These are phyloP conservation scores for Seira sanloemensis DNA, from an alignment of 2,888 invertebrate species.

Conservation along the genomic window DNA sequence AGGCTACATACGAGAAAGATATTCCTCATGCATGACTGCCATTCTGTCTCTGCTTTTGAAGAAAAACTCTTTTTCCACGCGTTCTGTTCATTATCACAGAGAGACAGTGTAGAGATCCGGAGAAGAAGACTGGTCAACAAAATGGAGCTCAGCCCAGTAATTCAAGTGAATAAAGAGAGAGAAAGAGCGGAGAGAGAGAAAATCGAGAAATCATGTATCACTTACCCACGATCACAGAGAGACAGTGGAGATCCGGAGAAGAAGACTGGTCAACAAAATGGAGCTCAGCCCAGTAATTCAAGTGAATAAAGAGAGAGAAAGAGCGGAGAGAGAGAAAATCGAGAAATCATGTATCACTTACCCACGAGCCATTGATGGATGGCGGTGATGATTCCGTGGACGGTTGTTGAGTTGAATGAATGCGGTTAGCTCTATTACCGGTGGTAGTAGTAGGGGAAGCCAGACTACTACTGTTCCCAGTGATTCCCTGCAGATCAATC, in stretches of 20 bases:
- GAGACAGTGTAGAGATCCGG: too few relatives aligned
- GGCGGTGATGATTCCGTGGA: constrained; percentile 36
- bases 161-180: background rate
- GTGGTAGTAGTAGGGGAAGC: background rate
- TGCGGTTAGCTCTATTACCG: constrained; percentile 24
- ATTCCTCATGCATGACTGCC: background rate
- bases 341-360: constrained; percentile 50
- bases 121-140: too few relatives aligned
- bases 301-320: background rate
- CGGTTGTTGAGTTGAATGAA: constrained; percentile 47
- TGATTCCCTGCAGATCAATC: constrained; percentile 48
- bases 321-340: constrained; percentile 27
- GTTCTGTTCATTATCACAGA: background rate
- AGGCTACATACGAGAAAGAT: too few relatives aligned
- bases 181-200: background rate
- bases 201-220: constrained; percentile 53
- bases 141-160: too few relatives aligned
- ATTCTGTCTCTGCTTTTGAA: too few relatives aligned
- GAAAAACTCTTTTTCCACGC: background rate
- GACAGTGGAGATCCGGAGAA: too few relatives aligned
- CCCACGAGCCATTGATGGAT: constrained; percentile 56
- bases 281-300: too few relatives aligned
- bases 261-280: too few relatives aligned
- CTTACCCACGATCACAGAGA: constrained; percentile 53
- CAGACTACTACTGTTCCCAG: constrained; percentile 22